Percentiles rank a stretch among this genome's conserved stretches.
Conservation (phyloP, 2,797 vertebrate genomes). For the Leptodactylus fallax region DNA sequence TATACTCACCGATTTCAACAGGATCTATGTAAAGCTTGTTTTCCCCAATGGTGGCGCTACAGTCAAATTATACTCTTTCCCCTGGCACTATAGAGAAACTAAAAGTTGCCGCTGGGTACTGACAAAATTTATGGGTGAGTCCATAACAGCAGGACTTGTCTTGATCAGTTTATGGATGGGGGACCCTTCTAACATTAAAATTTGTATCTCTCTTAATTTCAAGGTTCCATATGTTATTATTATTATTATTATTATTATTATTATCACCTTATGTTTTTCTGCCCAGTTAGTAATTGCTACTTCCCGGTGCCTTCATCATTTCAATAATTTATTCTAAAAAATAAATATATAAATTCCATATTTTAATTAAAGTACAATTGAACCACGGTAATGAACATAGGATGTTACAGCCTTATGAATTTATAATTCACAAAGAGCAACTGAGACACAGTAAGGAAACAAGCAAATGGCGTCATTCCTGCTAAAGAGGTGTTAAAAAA, state of each 20-base stretch:
- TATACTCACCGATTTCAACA: no score
- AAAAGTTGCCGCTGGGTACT: no score
- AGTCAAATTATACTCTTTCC: no score
- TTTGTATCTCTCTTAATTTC: neutral
- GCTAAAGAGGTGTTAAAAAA: neutral
- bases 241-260: neutral
- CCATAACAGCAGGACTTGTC: no score
- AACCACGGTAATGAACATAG: neutral
- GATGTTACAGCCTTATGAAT: neutral
- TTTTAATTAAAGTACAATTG: neutral
- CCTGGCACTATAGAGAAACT: no score
- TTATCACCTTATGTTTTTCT: neutral
- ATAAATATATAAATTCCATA: neutral
- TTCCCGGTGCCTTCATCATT: neutral
- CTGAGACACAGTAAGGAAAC: neutral
- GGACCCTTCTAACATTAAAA: no score
- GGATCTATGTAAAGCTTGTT: no score
- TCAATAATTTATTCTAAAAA: neutral
- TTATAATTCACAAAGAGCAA: neutral
- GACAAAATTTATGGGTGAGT: no score
- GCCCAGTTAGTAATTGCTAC: neutral
- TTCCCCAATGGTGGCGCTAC: no score
- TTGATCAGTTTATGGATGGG: no score
- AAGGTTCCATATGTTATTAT: neutral
- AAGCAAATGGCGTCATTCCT: neutral